Conservation (phyloP, 2,888 invertebrate species). For the Furcula furcula region DNA sequence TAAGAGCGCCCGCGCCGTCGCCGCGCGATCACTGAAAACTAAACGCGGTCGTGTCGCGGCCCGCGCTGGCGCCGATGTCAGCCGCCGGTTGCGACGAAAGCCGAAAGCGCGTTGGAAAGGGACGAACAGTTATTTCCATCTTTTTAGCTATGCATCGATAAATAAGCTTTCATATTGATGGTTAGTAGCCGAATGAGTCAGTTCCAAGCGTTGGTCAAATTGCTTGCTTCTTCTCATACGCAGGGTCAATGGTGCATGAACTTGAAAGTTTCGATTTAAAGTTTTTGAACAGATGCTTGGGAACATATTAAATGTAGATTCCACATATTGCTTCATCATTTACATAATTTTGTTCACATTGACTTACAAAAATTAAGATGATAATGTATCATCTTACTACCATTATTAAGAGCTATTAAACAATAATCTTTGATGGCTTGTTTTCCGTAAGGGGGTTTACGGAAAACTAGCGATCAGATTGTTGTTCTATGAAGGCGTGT, state of each 20-base stretch:
- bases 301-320: no score
- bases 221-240: background rate
- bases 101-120: slow-evolving; percentile 72
- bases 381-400: no score
- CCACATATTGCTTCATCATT: no score
- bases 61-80: slow-evolving; percentile 19
- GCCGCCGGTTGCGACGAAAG: slow-evolving; percentile 34
- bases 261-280: background rate
- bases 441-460: no score
- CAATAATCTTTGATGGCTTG: no score
- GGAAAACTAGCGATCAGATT: no score
- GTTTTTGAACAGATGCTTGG: no score
- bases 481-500: slow-evolving; percentile 27
- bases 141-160: slow-evolving; percentile 56
- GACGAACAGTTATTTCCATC: slow-evolving; percentile 71
- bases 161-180: slow-evolving; percentile 61
- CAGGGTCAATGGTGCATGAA: background rate
- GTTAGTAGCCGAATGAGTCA: slow-evolving; percentile 41
- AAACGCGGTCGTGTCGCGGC: slow-evolving; percentile 58
- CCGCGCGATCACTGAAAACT: slow-evolving; percentile 76
- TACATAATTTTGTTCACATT: no score
- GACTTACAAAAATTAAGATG: no score
- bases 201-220: slow-evolving; percentile 9
- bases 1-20: slow-evolving; percentile 71
- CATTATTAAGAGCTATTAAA: no score